Percentiles rank a stretch among this genome's conserved stretches.
Conservation (phyloP, 2,113 vertebrate species). For the Nothoprocta pentlandii region DNA sequence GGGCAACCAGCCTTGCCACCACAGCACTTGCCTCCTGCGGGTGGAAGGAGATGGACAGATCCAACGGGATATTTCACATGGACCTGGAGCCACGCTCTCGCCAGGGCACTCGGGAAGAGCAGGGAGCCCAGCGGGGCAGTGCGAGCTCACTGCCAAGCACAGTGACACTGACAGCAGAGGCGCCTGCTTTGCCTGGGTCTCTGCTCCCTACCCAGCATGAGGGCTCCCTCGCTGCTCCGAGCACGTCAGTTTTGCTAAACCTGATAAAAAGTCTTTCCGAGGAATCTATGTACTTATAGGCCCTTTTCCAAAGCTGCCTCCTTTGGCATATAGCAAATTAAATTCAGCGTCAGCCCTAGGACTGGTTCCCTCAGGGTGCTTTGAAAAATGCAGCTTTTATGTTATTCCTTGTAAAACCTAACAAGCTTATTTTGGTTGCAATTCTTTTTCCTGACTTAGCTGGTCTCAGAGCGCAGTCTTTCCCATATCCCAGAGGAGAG, state of each 20-base stretch:
- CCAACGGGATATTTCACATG: neutral
- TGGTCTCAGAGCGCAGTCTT: neutral
- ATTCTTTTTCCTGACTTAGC: neutral
- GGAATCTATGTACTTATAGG: neutral
- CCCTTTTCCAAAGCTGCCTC: constrained; percentile 35
- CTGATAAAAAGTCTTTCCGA: neutral
- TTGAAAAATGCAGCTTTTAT: constrained; percentile 42
- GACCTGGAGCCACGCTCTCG: too few relatives aligned
- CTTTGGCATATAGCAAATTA: constrained; percentile 35
- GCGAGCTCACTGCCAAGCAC: neutral
- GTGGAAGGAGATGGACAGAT: neutral
- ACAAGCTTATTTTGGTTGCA: constrained; percentile 34
- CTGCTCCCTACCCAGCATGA: neutral
- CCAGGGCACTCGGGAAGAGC: neutral
- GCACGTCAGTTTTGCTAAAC: constrained; percentile 8
- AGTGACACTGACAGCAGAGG: neutral
- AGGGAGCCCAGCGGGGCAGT: neutral
- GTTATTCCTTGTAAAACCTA: constrained; percentile 26
- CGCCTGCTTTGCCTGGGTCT: neutral
- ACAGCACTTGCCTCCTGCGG: neutral
- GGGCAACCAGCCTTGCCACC: neutral
- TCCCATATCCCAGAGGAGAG: neutral
- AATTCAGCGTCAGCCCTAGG: constrained; percentile 37
- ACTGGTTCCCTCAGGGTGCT: constrained; percentile 26
- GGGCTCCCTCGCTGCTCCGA: neutral